Conservation (phyloP, 30 jellyfish, hydroid and myxozoan species). For the Mastigias papua region DNA sequence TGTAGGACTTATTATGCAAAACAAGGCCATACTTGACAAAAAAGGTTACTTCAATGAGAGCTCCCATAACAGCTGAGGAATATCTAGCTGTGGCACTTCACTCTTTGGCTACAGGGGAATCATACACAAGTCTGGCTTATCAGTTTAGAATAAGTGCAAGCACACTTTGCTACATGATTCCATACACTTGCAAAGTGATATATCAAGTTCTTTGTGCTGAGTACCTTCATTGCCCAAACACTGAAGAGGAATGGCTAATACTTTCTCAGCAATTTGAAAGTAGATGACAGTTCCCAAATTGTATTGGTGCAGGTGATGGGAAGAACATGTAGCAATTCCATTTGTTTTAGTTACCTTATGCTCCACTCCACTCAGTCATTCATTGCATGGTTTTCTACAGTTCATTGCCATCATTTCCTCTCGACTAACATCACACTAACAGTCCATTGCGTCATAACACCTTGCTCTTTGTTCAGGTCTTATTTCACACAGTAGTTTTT, state of each 20-base stretch:
- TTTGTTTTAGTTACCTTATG: no score
- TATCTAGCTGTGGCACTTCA: constrained; percentile 22
- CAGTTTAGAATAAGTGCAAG: constrained; percentile 17
- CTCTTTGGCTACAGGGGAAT: constrained; percentile 42
- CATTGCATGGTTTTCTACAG: no score
- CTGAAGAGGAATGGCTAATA: constrained; percentile 47
- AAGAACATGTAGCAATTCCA: no score
- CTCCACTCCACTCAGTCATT: no score
- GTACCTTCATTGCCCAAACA: constrained; percentile 8
- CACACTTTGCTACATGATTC: constrained; percentile 4
- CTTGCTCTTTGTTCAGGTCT: no score
- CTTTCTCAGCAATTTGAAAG: constrained; percentile 32
- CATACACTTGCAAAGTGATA: constrained; percentile 24
- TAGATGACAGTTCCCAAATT: constrained; percentile 67
- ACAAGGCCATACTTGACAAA: not conserved
- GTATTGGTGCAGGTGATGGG: constrained; percentile 52
- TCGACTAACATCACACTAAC: no score
- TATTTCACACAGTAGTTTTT: no score
- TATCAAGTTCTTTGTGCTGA: not conserved
- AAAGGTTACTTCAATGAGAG: not conserved
- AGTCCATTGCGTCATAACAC: no score
- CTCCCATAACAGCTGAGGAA: constrained; percentile 41
- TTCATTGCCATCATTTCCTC: no score
- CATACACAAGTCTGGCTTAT: constrained; percentile 8
- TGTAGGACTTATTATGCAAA: not conserved